Evolutionary conservation across 2,888 invertebrate species (phyloP), one percentile per base, ranked within the genome.

Genomic region (Zelleria hepariella): DNA sequence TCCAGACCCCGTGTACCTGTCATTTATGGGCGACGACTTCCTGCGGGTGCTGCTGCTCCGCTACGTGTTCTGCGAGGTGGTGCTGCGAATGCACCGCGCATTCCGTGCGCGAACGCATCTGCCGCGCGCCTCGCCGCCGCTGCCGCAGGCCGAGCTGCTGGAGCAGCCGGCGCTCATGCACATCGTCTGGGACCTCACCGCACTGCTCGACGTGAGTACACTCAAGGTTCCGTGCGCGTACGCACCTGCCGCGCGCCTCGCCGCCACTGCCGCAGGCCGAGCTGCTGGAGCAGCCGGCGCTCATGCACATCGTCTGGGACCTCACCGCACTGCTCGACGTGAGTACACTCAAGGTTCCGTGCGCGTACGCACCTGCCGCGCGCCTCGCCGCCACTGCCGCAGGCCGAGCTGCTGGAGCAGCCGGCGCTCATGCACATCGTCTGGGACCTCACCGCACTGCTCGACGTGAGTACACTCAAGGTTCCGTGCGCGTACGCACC

Each of bases 11-110:
- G 91, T 91, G 61, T 94, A 92, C 80, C 88, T 97, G 66, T 94
- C 96, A 83, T 98, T 98, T 86, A 95, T 98, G 86, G 96, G 97
- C 51, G 98, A 98, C 82, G 98, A 98, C 76, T 98, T 98, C 86
- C 91, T 98, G 66, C 93, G 98, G 62, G 91, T 97, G 62, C 87
- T 98, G 63, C 91, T 98, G 64, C 90, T 97, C 65, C 93, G 98
- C 64, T 98, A 95, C 88, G 93, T 98, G 65, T 98, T 98, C 91
- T 98, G 98, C 89, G 95, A 96, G 89, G 94, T 96, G 70, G 94
- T 96, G 57, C 89, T 98, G 66, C 93, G 96, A 67, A 91, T 96
- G 74, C 98, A 98, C 86, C 93, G 96, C 64, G 93, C 94, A 61
- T 94, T 94, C 80, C 91, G 96, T 73, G 93, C 95, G 62, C 93